Percentiles rank a stretch among this genome's conserved stretches.
phyloP scores from a whole-genome alignment of 2,797 vertebrate species.

The Eulemur mongoz region DNA sequence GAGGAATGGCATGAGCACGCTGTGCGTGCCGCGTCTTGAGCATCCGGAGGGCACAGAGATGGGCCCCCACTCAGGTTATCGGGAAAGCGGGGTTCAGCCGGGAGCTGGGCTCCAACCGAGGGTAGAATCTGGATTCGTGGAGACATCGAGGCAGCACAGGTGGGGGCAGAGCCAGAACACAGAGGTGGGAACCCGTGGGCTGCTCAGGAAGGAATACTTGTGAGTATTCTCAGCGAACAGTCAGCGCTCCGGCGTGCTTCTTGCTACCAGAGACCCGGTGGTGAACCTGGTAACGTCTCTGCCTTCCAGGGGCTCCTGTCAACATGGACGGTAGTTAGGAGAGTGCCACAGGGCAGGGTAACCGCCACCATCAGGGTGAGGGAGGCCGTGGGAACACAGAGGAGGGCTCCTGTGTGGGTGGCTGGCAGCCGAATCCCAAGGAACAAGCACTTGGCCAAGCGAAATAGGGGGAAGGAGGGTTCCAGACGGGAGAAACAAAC shows the following conservation, averaged over 20 bases:
- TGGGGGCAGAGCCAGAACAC: fast-evolving
- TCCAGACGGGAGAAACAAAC: neutral
- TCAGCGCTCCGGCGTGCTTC: fast-evolving
- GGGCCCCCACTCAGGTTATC: too few species aligned
- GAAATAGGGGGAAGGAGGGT: neutral
- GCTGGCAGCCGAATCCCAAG: neutral
- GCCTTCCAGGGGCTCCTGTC: fast-evolving
- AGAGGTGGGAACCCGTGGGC: fast-evolving
- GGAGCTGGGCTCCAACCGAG: neutral
- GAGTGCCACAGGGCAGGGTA: neutral
- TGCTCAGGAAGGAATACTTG: fast-evolving
- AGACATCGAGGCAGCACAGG: too few species aligned
- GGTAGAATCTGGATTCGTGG: fast-evolving
- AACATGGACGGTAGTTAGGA: neutral
- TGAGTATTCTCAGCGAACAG: fast-evolving
- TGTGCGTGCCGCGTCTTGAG: neutral
- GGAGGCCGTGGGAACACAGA: neutral
- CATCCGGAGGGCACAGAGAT: fast-evolving
- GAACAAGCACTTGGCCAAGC: neutral
- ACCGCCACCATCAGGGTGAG: fast-evolving
- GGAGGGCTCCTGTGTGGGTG: fast-evolving
- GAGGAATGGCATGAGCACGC: fast-evolving
- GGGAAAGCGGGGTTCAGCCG: neutral
- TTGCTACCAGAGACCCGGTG: neutral
- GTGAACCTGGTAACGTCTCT: neutral